Evolutionary conservation across 2,888 invertebrate species (phyloP).

Genomic region (Cheilosia vulpina): DNA sequence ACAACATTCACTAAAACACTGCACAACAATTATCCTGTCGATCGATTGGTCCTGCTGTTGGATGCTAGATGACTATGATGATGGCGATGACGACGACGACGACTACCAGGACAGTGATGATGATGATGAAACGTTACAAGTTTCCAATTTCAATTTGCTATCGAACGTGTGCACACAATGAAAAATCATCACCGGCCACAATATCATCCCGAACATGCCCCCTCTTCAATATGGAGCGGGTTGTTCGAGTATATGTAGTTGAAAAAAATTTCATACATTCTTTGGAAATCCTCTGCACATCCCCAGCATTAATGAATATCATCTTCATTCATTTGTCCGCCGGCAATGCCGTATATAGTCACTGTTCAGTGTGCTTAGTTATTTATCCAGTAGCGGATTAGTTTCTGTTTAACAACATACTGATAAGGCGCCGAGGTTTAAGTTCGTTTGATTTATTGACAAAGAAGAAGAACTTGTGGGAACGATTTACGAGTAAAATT

Average conservation of each 20-base stretch:
- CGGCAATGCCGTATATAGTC: slow-evolving; percentile 4
- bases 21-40: slow-evolving; percentile 61
- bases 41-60: slow-evolving; percentile 34
- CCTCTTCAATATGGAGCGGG: neutral
- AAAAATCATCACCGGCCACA: slow-evolving; percentile 69
- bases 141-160: slow-evolving; percentile 73
- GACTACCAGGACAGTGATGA: slow-evolving; percentile 20
- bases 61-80: slow-evolving; percentile 24
- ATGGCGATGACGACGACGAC: slow-evolving; percentile 32
- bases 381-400: slow-evolving; percentile 45
- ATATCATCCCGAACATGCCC: slow-evolving; percentile 40
- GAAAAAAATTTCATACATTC: slow-evolving; percentile 49
- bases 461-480: neutral
- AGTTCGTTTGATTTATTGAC: slow-evolving; percentile 14
- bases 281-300: slow-evolving; percentile 59
- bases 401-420: neutral
- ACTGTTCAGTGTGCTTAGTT: slow-evolving; percentile 28
- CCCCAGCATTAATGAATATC: slow-evolving; percentile 67
- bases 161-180: slow-evolving; percentile 68
- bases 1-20: slow-evolving; percentile 5
- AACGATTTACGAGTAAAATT: neutral
- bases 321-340: slow-evolving; percentile 53
- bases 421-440: slow-evolving; percentile 19
- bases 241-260: neutral
- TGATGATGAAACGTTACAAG: slow-evolving; percentile 68